Evolutionary conservation across 2,113 vertebrate species (phyloP).

Genomic region (Tetrao urogallus): DNA sequence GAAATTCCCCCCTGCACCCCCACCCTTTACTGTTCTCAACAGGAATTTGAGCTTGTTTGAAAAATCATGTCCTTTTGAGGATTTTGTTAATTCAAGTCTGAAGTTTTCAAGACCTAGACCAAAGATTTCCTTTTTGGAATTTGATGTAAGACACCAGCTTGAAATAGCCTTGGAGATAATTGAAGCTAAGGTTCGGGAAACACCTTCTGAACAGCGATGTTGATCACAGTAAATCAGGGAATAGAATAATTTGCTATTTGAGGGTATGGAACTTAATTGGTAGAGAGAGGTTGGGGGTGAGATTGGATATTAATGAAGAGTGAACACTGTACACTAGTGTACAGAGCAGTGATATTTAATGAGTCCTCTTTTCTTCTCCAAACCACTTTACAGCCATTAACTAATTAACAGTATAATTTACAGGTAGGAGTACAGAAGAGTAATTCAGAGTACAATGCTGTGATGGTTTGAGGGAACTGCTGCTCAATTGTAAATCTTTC

Average conservation of each 20-base stretch:
- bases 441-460: slow-evolving; percentile 20
- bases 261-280: slow-evolving; percentile 52
- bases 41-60: neutral
- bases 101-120: neutral
- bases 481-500: slow-evolving; percentile 66
- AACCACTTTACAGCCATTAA: slow-evolving; percentile 62
- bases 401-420: slow-evolving; percentile 69
- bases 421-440: slow-evolving; percentile 43
- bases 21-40: neutral
- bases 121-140: neutral
- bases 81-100: neutral
- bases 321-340: slow-evolving; percentile 10
- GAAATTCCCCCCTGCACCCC: neutral
- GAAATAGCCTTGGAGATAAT: neutral
- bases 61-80: neutral
- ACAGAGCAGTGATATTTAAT: slow-evolving; percentile 56
- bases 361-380: slow-evolving; percentile 56
- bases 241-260: slow-evolving; percentile 53
- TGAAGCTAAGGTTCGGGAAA: slow-evolving; percentile 14
- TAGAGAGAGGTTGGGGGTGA: neutral
- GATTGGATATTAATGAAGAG: slow-evolving; percentile 36
- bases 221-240: slow-evolving; percentile 19
- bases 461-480: slow-evolving; percentile 37
- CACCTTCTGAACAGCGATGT: neutral
- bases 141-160: neutral